These are phyloP conservation scores for Elephantulus edwardii DNA, from an alignment of 2,113 vertebrate genomes.

Conservation along the genomic window DNA sequence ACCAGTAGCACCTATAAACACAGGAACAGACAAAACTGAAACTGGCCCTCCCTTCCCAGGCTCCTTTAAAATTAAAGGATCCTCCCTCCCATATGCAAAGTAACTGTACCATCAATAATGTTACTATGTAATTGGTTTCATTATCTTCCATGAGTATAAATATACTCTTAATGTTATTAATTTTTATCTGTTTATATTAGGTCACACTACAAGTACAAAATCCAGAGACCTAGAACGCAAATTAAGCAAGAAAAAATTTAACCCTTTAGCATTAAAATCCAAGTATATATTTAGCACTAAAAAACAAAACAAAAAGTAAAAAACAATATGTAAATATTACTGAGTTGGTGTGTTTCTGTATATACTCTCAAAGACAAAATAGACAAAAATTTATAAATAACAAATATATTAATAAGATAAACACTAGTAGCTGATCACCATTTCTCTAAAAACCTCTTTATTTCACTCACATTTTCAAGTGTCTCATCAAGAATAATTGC, in stretches of 20 bases:
- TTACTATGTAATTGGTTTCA: neutral
- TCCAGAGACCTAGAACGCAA: constrained; percentile 4
- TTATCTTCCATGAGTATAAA: neutral
- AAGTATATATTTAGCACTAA: constrained; percentile 31
- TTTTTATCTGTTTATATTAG: neutral
- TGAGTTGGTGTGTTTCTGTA: neutral
- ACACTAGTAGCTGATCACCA: neutral
- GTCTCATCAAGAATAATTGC: constrained; percentile 98
- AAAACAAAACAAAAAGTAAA: too few relatives aligned
- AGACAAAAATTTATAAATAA: neutral
- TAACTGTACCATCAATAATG: constrained; percentile 9
- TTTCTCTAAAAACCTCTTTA: neutral
- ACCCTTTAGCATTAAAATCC: neutral
- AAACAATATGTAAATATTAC: neutral
- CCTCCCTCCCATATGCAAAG: neutral
- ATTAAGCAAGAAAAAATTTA: neutral
- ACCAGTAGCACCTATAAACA: constrained; percentile 92
- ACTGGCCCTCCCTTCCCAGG: neutral
- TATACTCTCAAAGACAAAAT: neutral
- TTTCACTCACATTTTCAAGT: constrained; percentile 92
- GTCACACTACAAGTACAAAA: neutral
- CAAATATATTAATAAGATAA: neutral
- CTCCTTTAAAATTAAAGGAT: neutral
- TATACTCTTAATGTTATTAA: neutral
- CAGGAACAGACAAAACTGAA: constrained; percentile 53